These are phyloP conservation scores for Prolemur simus DNA, from an alignment of 2,113 vertebrate genomes.

Conservation along the genomic window DNA sequence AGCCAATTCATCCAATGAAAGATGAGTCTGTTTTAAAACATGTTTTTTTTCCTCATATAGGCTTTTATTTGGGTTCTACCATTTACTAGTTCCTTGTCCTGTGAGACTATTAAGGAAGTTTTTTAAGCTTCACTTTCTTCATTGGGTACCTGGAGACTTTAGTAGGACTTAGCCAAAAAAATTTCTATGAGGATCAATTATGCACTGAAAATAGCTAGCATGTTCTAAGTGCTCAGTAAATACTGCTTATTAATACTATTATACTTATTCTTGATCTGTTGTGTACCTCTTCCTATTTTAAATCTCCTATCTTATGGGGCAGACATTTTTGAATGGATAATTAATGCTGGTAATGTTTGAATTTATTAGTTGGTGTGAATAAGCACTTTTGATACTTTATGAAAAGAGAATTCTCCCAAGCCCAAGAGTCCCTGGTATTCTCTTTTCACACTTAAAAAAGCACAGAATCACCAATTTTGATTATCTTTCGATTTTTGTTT, in stretches of 20 bases:
- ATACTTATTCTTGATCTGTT: background rate
- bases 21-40: conserved; percentile 11
- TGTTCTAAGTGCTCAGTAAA: background rate
- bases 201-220: background rate
- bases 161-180: background rate
- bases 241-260: background rate
- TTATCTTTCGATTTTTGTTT: background rate
- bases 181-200: background rate
- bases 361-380: background rate
- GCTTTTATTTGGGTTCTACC: conserved; percentile 27
- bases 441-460: background rate
- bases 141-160: background rate
- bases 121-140: background rate
- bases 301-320: background rate
- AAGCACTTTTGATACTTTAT: background rate
- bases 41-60: background rate
- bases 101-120: background rate
- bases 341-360: background rate
- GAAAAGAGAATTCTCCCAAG: background rate
- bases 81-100: background rate
- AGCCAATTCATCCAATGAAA: conserved; percentile 22
- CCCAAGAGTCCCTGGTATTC: background rate
- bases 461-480: background rate
- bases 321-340: background rate
- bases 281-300: background rate